These are phyloP conservation scores for Diglossa cyanea DNA, from an alignment of 2,797 vertebrate genomes.

Conservation along the genomic window DNA sequence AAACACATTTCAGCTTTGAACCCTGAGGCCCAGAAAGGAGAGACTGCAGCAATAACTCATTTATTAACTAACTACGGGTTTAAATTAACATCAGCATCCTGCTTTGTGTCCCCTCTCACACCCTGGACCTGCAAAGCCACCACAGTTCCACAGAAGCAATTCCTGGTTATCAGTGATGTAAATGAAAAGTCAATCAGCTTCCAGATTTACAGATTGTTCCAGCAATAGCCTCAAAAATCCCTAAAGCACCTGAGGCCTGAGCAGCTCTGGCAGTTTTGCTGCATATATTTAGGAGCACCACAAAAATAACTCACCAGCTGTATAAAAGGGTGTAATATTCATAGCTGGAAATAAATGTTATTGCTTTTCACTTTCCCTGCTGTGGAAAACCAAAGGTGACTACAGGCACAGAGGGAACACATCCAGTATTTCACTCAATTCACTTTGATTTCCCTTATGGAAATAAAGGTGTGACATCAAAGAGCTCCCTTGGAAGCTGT, in stretches of 20 bases:
- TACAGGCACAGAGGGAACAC: neutral
- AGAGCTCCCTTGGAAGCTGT: neutral
- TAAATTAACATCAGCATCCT: neutral
- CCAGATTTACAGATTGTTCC: neutral
- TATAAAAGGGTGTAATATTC: neutral
- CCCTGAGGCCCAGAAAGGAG: neutral
- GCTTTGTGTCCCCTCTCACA: neutral
- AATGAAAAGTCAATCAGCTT: neutral
- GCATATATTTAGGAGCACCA: neutral
- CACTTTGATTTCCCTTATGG: neutral
- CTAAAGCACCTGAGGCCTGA: neutral
- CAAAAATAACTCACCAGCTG: accelerated
- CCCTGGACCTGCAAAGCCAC: accelerated
- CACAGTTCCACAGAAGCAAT: accelerated
- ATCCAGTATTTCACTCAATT: neutral
- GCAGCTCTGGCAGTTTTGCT: neutral
- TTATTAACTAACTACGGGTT: neutral
- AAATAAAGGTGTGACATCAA: neutral
- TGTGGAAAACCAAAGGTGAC: neutral
- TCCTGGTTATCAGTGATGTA: neutral
- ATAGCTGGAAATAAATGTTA: neutral
- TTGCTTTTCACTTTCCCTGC: neutral
- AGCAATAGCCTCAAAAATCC: neutral
- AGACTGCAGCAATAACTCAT: neutral
- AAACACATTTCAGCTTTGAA: neutral